Base-by-base conservation (phyloP, 2,888 invertebrate genomes). In the Pheosia gnoma region DNA sequence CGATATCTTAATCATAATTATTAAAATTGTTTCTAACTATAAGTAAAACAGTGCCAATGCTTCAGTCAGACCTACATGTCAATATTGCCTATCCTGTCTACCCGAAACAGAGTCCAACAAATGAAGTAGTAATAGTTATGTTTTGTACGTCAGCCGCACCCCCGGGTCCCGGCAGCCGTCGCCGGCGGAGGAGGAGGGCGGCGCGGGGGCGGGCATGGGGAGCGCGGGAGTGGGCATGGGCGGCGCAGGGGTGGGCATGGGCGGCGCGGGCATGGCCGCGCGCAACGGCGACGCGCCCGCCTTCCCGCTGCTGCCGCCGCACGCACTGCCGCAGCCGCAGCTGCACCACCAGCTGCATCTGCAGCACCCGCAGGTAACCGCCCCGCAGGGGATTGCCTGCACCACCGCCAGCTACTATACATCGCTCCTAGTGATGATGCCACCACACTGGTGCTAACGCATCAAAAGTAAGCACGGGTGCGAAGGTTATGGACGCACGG, bases 161-260 rank as follows among this genome's bases (percentile, higher is more conserved):
- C 97, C 97, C 52, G 97, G 98, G 60, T 98, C 98, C 81, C 96
- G 98, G 80, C 98, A 98, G 90, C 98, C 98, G 67, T 98, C 98
- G 54, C 98, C 98, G 58, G 97, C 97, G 13, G 98, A 98, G 89
- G 97, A 97, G 80, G 97, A 97, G 79, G 93, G 90, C 66, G 97
- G 96, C 53, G 97, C 96, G 86, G 88, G 25, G 25, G 87, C 57
- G 63, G 13, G 41, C 47, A 7, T 7, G 80, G 97, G 97, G 79
- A 92, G 90, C 66, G 96, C 25, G 25, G 25, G 96, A 52, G 97
- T 96, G 86, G 88, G 87, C 57, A 25, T 41, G 59, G 38, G 60
- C 60, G 63, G 25, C 37, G 64, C 52, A 1, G 25, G 25, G 25
- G 25, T 25, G 25, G 25, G 25, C 25, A 25, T 25, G 25, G 25